phyloP scores from a whole-genome alignment of 2,113 vertebrate species.

The Heterocephalus glaber region DNA sequence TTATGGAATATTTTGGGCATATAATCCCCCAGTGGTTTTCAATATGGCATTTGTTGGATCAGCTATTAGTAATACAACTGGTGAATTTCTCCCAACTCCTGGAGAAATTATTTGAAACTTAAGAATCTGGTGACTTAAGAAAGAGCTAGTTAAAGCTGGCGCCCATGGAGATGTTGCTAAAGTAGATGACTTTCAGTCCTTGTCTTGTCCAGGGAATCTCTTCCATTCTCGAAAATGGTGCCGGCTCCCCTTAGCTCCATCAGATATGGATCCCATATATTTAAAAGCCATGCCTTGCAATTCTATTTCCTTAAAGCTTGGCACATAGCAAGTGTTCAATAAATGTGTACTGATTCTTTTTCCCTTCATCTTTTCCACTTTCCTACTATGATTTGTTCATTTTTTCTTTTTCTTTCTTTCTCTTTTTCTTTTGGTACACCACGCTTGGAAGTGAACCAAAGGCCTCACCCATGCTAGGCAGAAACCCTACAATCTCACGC shows the following conservation, averaged over 20 bases:
- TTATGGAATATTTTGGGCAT: constrained; percentile 97
- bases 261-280: not conserved
- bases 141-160: constrained; percentile 96
- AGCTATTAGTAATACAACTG: constrained; percentile 95
- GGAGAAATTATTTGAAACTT: constrained; percentile 97
- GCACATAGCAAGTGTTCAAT: not conserved
- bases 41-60: constrained; percentile 96
- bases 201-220: not conserved
- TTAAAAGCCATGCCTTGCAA: not conserved
- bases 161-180: constrained; percentile 96
- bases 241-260: not conserved
- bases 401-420: not conserved
- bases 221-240: not conserved
- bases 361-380: not conserved
- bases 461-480: not conserved
- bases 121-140: constrained; percentile 97
- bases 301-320: not conserved
- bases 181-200: constrained; percentile 84
- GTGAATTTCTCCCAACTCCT: constrained; percentile 95
- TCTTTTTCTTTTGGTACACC: not conserved
- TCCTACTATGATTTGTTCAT: not conserved
- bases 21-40: constrained; percentile 93
- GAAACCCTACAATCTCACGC: not conserved
- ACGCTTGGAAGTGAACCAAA: not conserved
- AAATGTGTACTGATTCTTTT: not conserved